Evolutionary conservation across 2,888 invertebrate species (phyloP).

Genomic region (Tryphoninae sp.): DNA sequence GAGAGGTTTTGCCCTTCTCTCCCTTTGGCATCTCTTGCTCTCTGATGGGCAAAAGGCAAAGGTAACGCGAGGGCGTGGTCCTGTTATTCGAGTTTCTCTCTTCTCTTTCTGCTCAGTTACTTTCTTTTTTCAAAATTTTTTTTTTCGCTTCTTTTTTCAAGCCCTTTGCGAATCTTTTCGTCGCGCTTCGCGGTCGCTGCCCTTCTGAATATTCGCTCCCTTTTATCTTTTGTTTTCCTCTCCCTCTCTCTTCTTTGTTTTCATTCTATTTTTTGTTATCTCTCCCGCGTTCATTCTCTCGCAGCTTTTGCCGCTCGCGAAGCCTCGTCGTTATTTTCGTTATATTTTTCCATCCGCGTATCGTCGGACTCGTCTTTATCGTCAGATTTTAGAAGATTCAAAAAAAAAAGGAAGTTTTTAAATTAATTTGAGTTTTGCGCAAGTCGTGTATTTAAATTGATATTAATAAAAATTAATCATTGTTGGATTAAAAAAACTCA

Average conservation of each 20-base stretch:
- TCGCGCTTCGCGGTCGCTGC: slow-evolving; percentile 61
- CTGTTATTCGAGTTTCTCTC: slow-evolving; percentile 58
- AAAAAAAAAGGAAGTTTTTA: no score
- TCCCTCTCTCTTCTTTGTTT: slow-evolving; percentile 16
- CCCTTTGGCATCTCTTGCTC: slow-evolving; percentile 23
- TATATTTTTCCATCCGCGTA: no score
- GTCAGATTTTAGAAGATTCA: no score
- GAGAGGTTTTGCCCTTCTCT: background rate
- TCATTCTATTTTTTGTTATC: slow-evolving; percentile 30
- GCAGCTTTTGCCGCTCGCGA: background rate
- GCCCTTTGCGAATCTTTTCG: slow-evolving; percentile 55
- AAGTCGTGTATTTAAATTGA: no score
- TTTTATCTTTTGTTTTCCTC: slow-evolving; percentile 40
- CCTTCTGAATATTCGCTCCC: slow-evolving; percentile 51
- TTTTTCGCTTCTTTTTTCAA: slow-evolving; percentile 17
- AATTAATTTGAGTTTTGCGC: no score
- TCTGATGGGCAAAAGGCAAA: slow-evolving; percentile 61
- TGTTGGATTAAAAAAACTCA: no score
- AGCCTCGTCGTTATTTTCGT: background rate
- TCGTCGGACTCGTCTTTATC: no score
- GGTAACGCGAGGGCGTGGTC: slow-evolving; percentile 67
- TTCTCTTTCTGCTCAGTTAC: slow-evolving; percentile 31
- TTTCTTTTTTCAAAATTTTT: background rate
- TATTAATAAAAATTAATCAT: no score
- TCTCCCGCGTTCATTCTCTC: slow-evolving; percentile 4